A percentile compares a stretch with the other conserved stretches of the same genome.
Evolutionary conservation across 92 coral and sea anemone species (phyloP).

Genomic region (Parazoanthus swiftii): DNA sequence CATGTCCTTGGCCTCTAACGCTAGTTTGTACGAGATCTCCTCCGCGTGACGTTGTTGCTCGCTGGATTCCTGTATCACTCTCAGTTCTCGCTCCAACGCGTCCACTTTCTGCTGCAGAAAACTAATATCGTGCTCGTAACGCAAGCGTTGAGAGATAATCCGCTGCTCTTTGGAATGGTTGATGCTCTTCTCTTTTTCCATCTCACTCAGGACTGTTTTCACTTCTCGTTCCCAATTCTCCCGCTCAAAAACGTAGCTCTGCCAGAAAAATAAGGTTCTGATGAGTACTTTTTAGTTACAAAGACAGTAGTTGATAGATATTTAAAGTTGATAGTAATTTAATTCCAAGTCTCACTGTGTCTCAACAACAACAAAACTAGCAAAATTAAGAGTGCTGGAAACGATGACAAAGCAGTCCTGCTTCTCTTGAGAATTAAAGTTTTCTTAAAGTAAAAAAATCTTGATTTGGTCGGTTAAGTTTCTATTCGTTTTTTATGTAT

Average conservation of each 20-base stretch:
- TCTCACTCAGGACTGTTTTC: constrained; percentile 72
- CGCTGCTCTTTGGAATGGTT: constrained; percentile 77
- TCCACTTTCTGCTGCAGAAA: constrained; percentile 74
- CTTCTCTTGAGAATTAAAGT: too few relatives aligned
- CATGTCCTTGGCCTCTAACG: constrained; percentile 83
- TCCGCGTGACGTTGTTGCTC: constrained; percentile 92
- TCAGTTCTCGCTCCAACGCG: constrained; percentile 71
- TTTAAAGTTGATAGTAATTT: too few relatives aligned
- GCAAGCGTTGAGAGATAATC: constrained; percentile 73
- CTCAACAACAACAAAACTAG: too few relatives aligned
- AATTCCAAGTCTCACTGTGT: too few relatives aligned
- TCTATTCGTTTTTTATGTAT: too few relatives aligned
- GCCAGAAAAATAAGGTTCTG: constrained; percentile 2
- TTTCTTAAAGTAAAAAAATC: too few relatives aligned
- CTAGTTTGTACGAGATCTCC: constrained; percentile 69
- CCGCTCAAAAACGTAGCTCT: constrained; percentile 83
- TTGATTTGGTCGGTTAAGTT: too few relatives aligned
- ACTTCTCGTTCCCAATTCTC: constrained; percentile 93
- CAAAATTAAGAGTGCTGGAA: too few relatives aligned
- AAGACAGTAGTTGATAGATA: too few relatives aligned
- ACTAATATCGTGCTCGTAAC: constrained; percentile 81
- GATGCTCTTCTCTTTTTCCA: constrained; percentile 79
- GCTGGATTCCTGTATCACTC: constrained; percentile 66
- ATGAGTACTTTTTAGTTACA: too few relatives aligned
- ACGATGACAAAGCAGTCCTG: too few relatives aligned